A percentile compares a stretch with the other conserved stretches of the same genome.
Conservation (phyloP, 2,888 invertebrate genomes). For the Hemithea aestivaria region DNA sequence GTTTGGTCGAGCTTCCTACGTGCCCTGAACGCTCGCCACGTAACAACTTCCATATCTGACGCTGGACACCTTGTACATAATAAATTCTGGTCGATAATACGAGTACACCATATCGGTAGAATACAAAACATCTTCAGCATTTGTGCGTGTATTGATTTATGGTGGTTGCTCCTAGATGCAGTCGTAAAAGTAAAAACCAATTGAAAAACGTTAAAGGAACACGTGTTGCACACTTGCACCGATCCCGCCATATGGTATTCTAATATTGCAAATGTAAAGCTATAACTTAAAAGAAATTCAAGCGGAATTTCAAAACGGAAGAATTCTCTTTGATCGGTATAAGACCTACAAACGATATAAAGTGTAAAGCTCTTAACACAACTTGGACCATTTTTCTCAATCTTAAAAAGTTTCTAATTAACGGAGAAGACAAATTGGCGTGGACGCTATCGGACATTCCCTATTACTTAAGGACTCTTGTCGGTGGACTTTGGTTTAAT, state of each 20-base stretch:
- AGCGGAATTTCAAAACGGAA: too few species aligned
- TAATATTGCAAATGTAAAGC: conserved; percentile 1
- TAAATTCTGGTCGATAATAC: conserved; percentile 38
- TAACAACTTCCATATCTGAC: conserved; percentile 48
- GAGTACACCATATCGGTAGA: conserved; percentile 34
- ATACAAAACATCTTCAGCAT: conserved; percentile 28
- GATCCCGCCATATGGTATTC: conserved; percentile 11
- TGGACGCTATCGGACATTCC: conserved; percentile 48
- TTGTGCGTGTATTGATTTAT: conserved; percentile 13
- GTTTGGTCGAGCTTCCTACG: conserved; percentile 50
- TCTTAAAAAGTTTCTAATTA: conserved; percentile 58
- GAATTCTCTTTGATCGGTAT: too few species aligned
- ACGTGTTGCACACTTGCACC: conserved; percentile 36
- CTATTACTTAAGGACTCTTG: conserved; percentile 11
- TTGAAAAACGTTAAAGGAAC: conserved; percentile 16
- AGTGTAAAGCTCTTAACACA: conserved; percentile 7
- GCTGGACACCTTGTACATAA: conserved; percentile 44
- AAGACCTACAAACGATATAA: too few species aligned
- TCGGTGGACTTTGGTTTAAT: conserved; percentile 46
- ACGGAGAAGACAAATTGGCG: conserved; percentile 49
- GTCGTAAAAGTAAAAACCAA: conserved; percentile 12
- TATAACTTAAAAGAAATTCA: too few species aligned
- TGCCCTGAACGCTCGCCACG: conserved; percentile 44
- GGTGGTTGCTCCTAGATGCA: conserved; percentile 14
- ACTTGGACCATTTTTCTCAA: conserved; percentile 21